Percentiles rank a stretch among this genome's conserved stretches.
These are phyloP conservation scores for Thalassophryne amazonica DNA, from an alignment of 2,797 vertebrate species.

Conservation along the genomic window DNA sequence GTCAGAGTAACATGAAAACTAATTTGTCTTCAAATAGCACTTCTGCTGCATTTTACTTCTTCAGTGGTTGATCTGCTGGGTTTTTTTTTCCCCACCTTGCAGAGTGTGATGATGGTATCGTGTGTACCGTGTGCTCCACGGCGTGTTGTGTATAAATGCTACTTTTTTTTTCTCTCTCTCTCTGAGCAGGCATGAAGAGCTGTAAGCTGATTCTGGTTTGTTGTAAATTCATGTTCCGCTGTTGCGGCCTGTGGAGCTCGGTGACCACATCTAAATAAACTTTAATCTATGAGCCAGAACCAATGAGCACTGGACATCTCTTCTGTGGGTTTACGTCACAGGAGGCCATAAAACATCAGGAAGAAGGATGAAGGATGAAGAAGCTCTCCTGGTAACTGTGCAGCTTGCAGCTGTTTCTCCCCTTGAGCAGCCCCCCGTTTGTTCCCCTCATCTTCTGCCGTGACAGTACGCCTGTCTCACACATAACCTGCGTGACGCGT, in stretches of 20 bases:
- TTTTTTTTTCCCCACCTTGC: slow-evolving; percentile 20
- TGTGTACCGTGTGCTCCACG: slow-evolving; percentile 18
- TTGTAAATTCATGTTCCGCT: neutral
- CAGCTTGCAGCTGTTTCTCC: slow-evolving; percentile 25
- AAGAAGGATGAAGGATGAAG: slow-evolving; percentile 9
- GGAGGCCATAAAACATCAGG: slow-evolving; percentile 22
- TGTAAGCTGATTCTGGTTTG: slow-evolving; percentile 10
- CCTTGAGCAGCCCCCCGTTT: slow-evolving; percentile 3
- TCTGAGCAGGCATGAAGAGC: slow-evolving; percentile 5
- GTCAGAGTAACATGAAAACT: slow-evolving; percentile 19
- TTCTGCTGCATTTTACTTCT: slow-evolving; percentile 35
- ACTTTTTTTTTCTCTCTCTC: neutral
- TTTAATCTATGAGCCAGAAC: neutral
- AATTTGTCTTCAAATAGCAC: slow-evolving; percentile 20
- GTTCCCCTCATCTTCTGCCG: slow-evolving; percentile 22
- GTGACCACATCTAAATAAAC: slow-evolving; percentile 3
- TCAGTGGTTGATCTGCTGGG: too few species aligned
- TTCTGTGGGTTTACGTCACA: slow-evolving; percentile 20
- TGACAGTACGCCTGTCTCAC: slow-evolving; percentile 16
- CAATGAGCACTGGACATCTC: slow-evolving; percentile 10
- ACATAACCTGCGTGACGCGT: slow-evolving; percentile 22
- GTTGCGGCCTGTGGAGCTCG: neutral
- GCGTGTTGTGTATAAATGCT: slow-evolving; percentile 14
- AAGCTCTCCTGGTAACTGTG: neutral
- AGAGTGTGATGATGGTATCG: slow-evolving; percentile 5